A percentile compares a stretch with the other conserved stretches of the same genome.
Evolutionary conservation across 2,888 invertebrate species (phyloP).

Genomic region (Furcula furcula): DNA sequence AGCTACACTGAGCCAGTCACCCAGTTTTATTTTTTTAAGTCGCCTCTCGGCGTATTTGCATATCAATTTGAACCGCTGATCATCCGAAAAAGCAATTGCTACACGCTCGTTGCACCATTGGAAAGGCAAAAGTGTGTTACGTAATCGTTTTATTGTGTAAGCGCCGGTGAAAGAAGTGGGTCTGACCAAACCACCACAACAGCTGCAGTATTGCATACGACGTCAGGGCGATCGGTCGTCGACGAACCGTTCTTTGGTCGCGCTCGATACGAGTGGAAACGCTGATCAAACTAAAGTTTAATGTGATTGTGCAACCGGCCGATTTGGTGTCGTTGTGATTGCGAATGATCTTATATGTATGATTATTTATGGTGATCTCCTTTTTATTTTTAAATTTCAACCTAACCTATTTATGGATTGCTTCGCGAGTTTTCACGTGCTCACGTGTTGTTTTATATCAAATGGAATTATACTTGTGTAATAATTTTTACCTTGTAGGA

Average conservation of each 20-base stretch:
- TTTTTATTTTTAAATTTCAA: conserved; percentile 6
- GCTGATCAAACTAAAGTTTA: conserved; percentile 15
- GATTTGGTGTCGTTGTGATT: conserved; percentile 22
- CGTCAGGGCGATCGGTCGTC: conserved; percentile 48
- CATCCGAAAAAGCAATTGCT: conserved; percentile 47
- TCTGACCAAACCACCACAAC: conserved; percentile 32
- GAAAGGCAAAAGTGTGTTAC: conserved; percentile 68
- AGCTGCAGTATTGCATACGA: conserved; percentile 63
- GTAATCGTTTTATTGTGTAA: conserved; percentile 68
- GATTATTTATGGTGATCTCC: conserved; percentile 7
- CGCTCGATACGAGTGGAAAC: conserved; percentile 6
- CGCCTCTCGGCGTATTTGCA: conserved; percentile 15
- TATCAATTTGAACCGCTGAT: conserved; percentile 23
- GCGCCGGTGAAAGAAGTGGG: conserved; percentile 65
- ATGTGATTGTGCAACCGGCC: conserved; percentile 29
- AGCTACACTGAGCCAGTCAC: conserved; percentile 18
- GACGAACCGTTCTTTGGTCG: conserved; percentile 1
- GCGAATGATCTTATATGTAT: conserved; percentile 26
- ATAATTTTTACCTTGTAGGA: too few species aligned
- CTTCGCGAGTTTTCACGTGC: conserved; percentile 11
- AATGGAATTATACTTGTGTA: too few species aligned
- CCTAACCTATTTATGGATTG: conserved; percentile 5
- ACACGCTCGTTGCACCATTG: conserved; percentile 54
- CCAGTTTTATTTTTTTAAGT: conserved; percentile 9
- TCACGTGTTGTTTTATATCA: conserved; percentile 4